A percentile compares a stretch with the other conserved stretches of the same genome.
Conservation (phyloP, 2,888 invertebrate species). For the Brachypalpus laphriformis region DNA sequence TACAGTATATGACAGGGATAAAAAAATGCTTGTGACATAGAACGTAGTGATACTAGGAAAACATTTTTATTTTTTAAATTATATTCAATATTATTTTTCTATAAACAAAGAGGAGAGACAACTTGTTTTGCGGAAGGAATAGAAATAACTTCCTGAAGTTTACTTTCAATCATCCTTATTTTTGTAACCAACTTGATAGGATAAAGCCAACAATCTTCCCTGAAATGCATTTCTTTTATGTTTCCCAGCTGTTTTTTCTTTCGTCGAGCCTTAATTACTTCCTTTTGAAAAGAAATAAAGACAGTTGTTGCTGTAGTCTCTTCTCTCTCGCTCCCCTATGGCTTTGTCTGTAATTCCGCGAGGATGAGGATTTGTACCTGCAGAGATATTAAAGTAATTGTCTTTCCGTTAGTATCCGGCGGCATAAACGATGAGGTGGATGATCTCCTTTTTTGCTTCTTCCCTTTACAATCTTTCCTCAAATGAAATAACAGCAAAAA, state of each 20-base stretch:
- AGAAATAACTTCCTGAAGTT: slow-evolving; percentile 62
- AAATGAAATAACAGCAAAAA: slow-evolving; percentile 3
- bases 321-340: slow-evolving; percentile 1
- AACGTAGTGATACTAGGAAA: slow-evolving; percentile 4
- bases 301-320: slow-evolving; percentile 42
- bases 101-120: slow-evolving; percentile 40
- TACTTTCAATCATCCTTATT: slow-evolving; percentile 54
- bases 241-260: slow-evolving; percentile 15
- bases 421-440: slow-evolving; percentile 43
- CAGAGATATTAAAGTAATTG: slow-evolving; percentile 71
- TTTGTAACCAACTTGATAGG: slow-evolving; percentile 34
- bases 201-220: slow-evolving; percentile 39
- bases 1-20: not conserved
- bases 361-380: slow-evolving; percentile 44
- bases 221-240: slow-evolving; percentile 52
- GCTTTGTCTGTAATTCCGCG: slow-evolving; percentile 52
- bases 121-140: slow-evolving; percentile 56
- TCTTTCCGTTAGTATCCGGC: slow-evolving; percentile 47
- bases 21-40: slow-evolving; percentile 12
- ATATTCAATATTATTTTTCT: slow-evolving; percentile 54
- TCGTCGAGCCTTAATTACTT: slow-evolving; percentile 61
- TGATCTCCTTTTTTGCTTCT: slow-evolving; percentile 20
- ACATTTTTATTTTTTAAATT: slow-evolving; percentile 29
- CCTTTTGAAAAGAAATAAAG: slow-evolving; percentile 63
- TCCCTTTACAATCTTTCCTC: not conserved